Evolutionary conservation across 2,113 vertebrate genomes (phyloP).

Genomic region (Leuciscus idus): DNA sequence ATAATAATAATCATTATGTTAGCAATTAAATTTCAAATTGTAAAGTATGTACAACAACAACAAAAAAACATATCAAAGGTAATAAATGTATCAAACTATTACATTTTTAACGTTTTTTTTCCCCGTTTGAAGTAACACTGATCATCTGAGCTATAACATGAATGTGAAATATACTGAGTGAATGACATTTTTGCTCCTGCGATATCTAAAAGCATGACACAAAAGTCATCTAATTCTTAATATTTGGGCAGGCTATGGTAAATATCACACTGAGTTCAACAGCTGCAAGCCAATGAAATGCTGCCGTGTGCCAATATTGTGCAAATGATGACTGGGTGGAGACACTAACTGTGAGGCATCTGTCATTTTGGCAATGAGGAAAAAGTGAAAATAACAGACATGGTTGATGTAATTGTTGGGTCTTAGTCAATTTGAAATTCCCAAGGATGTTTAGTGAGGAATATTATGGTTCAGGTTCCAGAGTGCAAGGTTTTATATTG

Average conservation of each 20-base stretch:
- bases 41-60: not conserved
- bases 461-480: not conserved
- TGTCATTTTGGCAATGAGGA: conserved; percentile 27
- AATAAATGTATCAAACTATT: not conserved
- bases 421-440: not conserved
- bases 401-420: conserved; percentile 24
- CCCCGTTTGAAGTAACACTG: not conserved
- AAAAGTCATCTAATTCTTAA: conserved; percentile 4
- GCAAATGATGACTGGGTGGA: conserved; percentile 47
- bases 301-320: conserved; percentile 40
- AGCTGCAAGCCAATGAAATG: conserved; percentile 27
- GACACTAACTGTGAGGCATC: conserved; percentile 21
- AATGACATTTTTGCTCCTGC: not conserved
- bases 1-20: not conserved
- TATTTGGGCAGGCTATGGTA: not conserved
- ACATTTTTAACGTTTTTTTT: no score
- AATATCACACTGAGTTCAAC: conserved; percentile 24
- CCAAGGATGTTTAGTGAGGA: not conserved
- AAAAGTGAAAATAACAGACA: not conserved
- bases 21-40: not conserved
- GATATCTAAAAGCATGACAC: not conserved
- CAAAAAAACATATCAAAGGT: not conserved
- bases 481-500: not conserved
- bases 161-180: not conserved
- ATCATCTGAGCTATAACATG: not conserved